These are phyloP conservation scores for Shinisaurus crocodilurus DNA, from an alignment of 2,113 vertebrate genomes.

Conservation along the genomic window DNA sequence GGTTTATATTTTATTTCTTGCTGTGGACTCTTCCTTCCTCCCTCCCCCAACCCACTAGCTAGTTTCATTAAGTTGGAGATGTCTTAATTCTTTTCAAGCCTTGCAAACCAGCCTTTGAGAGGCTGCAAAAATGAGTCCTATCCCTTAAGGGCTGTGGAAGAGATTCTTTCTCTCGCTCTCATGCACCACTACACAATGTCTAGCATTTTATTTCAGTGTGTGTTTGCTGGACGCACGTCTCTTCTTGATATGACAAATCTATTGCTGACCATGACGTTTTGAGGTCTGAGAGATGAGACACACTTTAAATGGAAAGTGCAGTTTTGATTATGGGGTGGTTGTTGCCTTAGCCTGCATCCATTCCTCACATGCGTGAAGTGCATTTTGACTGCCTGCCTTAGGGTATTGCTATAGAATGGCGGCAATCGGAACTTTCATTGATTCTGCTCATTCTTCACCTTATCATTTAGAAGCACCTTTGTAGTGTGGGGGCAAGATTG, in stretches of 20 bases:
- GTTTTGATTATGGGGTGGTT: neutral
- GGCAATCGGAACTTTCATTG: neutral
- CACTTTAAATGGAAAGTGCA: neutral
- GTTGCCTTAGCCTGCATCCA: neutral
- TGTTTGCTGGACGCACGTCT: neutral
- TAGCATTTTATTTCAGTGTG: too few species aligned
- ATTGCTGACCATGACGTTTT: neutral
- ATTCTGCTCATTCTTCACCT: neutral
- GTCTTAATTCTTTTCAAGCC: neutral
- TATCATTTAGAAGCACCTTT: conserved; percentile 26
- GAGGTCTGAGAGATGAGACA: neutral
- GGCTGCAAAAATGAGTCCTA: neutral
- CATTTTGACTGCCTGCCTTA: neutral
- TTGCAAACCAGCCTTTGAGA: neutral
- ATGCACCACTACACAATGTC: neutral
- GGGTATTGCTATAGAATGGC: neutral
- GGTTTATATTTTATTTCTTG: too few species aligned
- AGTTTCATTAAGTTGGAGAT: too few species aligned
- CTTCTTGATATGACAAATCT: conserved; percentile 20
- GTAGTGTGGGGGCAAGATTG: neutral
- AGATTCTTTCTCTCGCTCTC: neutral
- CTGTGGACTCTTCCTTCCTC: too few species aligned
- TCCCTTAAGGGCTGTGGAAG: neutral
- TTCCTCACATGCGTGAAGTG: neutral
- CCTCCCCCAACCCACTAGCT: too few species aligned